phyloP scores from a whole-genome alignment of 2,797 vertebrate genomes.

The Rallus crepitans region DNA sequence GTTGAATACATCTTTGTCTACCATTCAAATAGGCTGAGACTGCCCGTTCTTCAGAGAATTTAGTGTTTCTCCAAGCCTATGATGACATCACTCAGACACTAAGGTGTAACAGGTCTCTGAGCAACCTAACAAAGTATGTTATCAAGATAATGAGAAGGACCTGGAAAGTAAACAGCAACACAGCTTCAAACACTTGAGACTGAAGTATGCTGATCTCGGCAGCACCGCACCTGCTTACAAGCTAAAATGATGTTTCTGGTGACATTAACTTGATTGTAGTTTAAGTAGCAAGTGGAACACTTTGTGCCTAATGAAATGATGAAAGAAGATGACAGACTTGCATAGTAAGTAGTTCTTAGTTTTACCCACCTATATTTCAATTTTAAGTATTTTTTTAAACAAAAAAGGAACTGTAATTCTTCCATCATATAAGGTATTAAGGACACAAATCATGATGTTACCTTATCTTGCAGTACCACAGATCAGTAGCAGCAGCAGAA shows the following conservation, averaged over 20 bases:
- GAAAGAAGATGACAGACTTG: not conserved
- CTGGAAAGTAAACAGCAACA: not conserved
- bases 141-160: constrained; percentile 3
- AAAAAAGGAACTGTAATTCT: not conserved
- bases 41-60: not conserved
- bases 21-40: not conserved
- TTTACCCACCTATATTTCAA: not conserved
- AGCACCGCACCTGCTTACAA: not conserved
- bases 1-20: not conserved
- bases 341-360: not conserved
- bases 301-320: not conserved
- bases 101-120: not conserved
- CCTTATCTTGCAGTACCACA: not conserved
- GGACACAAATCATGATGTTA: not conserved
- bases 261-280: not conserved
- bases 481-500: not conserved
- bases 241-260: not conserved
- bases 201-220: not conserved
- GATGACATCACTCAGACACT: not conserved
- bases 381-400: no score
- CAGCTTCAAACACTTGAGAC: not conserved
- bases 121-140: not conserved
- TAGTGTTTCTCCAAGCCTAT: not conserved
- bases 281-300: not conserved
- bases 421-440: not conserved